These are phyloP conservation scores for Platyrinchus mystaceus DNA, from an alignment of 2,797 vertebrate species.

Conservation along the genomic window DNA sequence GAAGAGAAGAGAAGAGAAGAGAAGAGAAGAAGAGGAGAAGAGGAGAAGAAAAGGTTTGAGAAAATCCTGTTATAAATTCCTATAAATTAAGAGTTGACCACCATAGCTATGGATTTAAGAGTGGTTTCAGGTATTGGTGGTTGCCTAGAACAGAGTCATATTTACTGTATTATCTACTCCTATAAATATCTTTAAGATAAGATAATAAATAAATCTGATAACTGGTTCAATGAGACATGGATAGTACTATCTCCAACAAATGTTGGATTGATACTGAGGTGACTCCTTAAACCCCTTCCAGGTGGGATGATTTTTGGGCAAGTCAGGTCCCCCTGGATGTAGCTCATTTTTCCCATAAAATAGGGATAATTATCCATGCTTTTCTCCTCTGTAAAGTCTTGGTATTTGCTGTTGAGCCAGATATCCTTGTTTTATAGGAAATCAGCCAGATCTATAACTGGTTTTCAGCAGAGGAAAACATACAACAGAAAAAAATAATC, in stretches of 20 bases:
- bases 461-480: background rate
- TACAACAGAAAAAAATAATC: background rate
- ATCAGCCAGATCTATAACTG: background rate
- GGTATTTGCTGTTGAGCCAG: background rate
- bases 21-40: background rate
- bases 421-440: background rate
- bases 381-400: background rate
- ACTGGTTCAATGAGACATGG: background rate
- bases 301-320: background rate
- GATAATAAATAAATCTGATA: background rate
- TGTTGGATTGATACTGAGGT: background rate
- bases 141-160: background rate
- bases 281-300: background rate
- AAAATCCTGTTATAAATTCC: background rate
- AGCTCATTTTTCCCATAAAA: background rate
- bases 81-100: background rate
- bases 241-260: no score
- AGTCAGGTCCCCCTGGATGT: background rate
- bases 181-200: background rate
- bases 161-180: no score
- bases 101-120: background rate
- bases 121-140: background rate
- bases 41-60: background rate
- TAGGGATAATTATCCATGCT: fast-evolving
- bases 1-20: background rate